These are phyloP conservation scores for Dinothrombium tinctorium DNA, from an alignment of 1,140 invertebrate species.

Conservation along the genomic window DNA sequence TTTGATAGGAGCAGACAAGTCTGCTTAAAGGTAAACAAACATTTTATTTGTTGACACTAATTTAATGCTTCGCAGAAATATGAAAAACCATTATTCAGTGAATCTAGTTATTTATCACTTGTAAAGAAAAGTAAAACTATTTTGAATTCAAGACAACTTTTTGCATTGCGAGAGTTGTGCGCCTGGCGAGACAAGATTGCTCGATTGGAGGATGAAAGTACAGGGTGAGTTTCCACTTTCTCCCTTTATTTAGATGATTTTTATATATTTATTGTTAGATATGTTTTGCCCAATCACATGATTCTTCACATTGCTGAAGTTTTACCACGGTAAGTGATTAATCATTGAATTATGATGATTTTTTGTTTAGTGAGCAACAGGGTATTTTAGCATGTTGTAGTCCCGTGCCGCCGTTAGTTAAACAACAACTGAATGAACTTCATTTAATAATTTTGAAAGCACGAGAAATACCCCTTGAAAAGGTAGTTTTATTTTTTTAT, in stretches of 20 bases:
- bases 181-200: constrained; percentile 68
- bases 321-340: constrained; percentile 34
- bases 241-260: neutral
- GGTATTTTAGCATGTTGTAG: constrained; percentile 81
- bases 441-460: constrained; percentile 51
- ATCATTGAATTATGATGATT: neutral
- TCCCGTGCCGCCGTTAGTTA: constrained; percentile 65
- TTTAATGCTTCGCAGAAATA: constrained; percentile 34
- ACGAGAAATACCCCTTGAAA: constrained; percentile 40
- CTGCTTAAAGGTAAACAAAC: constrained; percentile 28
- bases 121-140: constrained; percentile 48
- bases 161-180: constrained; percentile 54
- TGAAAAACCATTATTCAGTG: constrained; percentile 44
- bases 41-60: neutral
- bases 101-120: constrained; percentile 45
- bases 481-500: too few species aligned
- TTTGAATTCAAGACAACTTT: constrained; percentile 64
- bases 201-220: constrained; percentile 69
- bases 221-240: constrained; percentile 26
- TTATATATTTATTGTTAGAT: constrained; percentile 2
- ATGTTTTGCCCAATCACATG: constrained; percentile 5
- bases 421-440: constrained; percentile 43
- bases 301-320: constrained; percentile 37
- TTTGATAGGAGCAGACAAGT: constrained; percentile 42
- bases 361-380: constrained; percentile 45